Evolutionary conservation across 2,113 vertebrate genomes (phyloP).

Genomic region (Apistogramma diplotaenia): DNA sequence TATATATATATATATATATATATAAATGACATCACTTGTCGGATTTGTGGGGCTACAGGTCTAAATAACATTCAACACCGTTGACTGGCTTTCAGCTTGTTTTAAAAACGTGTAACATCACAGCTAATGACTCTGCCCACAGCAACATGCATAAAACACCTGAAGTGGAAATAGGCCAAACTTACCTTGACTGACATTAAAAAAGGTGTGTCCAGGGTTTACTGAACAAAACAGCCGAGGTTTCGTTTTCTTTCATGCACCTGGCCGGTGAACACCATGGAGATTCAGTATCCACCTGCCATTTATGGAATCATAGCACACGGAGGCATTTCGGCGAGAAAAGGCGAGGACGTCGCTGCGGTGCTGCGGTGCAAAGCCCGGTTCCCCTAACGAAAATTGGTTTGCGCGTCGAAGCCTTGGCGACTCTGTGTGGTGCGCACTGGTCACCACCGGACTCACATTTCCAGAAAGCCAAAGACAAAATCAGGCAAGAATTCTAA

Average conservation of each 20-base stretch:
- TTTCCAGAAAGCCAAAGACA: constrained; percentile 31
- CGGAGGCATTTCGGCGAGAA: constrained; percentile 38
- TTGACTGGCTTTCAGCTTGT: neutral
- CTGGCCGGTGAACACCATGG: constrained; percentile 53
- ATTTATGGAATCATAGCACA: constrained; percentile 12
- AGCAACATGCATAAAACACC: neutral
- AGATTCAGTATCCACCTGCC: constrained; percentile 54
- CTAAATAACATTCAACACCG: constrained; percentile 11
- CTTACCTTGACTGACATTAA: constrained; percentile 78
- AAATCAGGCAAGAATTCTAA: neutral
- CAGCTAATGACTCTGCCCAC: neutral
- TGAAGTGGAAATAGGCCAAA: constrained; percentile 37
- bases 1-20: no score
- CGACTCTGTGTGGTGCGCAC: constrained; percentile 53
- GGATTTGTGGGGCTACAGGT: constrained; percentile 31
- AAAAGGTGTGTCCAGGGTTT: constrained; percentile 71
- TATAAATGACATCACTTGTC: neutral
- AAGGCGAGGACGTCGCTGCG: constrained; percentile 18
- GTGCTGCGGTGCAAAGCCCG: constrained; percentile 41
- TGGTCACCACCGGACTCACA: constrained; percentile 56
- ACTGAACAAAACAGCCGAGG: constrained; percentile 42
- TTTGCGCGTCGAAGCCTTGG: constrained; percentile 60
- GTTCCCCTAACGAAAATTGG: constrained; percentile 24
- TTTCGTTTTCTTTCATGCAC: constrained; percentile 40
- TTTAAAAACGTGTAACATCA: neutral